Base-by-base conservation (phyloP, 23 tunicate species). In the Halocynthia aurantium region DNA sequence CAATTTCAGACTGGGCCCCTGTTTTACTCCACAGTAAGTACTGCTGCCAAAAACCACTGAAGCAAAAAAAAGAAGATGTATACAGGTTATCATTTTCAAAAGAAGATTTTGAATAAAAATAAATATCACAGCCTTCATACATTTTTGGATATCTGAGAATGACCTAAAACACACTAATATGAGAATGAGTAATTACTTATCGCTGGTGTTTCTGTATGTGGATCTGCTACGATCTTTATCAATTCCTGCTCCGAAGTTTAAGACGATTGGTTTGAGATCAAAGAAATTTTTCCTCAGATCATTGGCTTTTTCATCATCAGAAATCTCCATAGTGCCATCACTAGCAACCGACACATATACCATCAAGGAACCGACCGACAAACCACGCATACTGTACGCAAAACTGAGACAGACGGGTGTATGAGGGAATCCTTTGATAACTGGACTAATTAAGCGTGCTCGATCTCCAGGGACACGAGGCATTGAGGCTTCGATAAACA, bases 381-480 rank as follows among this genome's bases (percentile, higher is more conserved):
- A 12, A 8, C 98, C 98, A 52, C 72, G 62, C 98, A 92, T 92
- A 69, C 89, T 90, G 52, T 86, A 86, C 21, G 92, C 69, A 68
- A 92, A 92, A 21, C 54, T 75, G 0, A 92, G 82, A 62, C 98
- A 92, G 49, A 87, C 72, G 6, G 84, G 77, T 8, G 12, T 57
- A 15, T 75, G 77, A 11, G 92, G 85, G 12, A 50, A 61, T 6
- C 78, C 77, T 53, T 31, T 19, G 9, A 92, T 57, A 50, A 79
- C 52, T 55, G 98, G 98, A 6, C 83, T 82, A 6, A 81, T 57
- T 12, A 86, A 52, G 8, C 92, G 63, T 5, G 90, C 91, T 7
- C 75, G 63, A 53, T 92, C 87, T 8, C 98, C 98, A 19, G 80
- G 64, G 22, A 69, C 51, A 18, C 87, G 80, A 7, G 98, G 98